A percentile compares a stretch with the other conserved stretches of the same genome.
phyloP scores from a whole-genome alignment of 2,888 invertebrate species.

The Philopedon plagiatum region DNA sequence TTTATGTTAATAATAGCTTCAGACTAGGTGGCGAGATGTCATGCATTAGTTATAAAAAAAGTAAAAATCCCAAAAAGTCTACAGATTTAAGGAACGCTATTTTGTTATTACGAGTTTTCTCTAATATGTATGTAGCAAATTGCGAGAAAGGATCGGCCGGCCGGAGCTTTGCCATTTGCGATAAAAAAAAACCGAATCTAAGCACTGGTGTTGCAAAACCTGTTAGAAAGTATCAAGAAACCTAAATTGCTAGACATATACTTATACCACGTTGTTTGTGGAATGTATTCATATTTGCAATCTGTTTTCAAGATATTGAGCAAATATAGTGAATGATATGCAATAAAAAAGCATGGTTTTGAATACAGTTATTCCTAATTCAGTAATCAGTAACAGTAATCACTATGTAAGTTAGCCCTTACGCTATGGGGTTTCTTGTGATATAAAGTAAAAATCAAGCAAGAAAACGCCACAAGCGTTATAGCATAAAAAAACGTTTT shows the following conservation, averaged over 20 bases:
- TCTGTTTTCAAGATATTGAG: slow-evolving; percentile 6
- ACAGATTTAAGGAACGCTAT: no score
- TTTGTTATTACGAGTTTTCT: neutral
- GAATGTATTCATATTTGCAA: neutral
- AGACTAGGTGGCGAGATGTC: no score
- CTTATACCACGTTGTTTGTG: neutral
- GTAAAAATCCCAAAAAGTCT: no score
- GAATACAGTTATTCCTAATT: no score
- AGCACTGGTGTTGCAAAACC: slow-evolving; percentile 34
- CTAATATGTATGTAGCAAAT: slow-evolving; percentile 23
- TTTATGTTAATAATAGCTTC: no score
- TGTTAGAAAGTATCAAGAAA: slow-evolving; percentile 40
- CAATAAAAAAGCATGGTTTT: neutral
- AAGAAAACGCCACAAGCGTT: no score
- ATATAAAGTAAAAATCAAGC: no score
- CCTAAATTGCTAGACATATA: slow-evolving; percentile 25
- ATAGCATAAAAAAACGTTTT: no score
- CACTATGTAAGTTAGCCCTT: no score
- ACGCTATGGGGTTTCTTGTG: no score
- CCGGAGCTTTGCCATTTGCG: slow-evolving; percentile 37
- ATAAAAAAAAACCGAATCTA: slow-evolving; percentile 21
- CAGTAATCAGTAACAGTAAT: no score
- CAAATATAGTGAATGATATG: neutral
- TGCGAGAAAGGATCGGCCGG: slow-evolving; percentile 38
- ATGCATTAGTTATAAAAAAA: no score